Evolutionary conservation across 2,797 vertebrate species (phyloP).

Genomic region (Borostomias antarcticus): DNA sequence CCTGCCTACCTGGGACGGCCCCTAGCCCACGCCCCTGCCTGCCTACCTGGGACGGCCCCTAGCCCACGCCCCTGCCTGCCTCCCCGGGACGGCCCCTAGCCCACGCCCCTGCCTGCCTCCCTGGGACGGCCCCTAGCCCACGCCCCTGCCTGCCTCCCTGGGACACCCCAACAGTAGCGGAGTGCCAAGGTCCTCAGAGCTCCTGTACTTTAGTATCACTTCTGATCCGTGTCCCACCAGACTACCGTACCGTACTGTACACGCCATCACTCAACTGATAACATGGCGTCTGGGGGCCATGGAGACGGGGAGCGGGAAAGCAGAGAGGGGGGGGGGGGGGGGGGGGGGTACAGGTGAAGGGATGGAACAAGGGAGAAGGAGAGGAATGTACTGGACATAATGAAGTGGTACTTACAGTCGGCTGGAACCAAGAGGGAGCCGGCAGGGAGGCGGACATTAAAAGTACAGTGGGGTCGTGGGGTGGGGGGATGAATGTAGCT

Average conservation of each 20-base stretch:
- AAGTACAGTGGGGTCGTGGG: conserved; percentile 30
- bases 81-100: too few species aligned
- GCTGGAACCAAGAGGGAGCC: conserved; percentile 65
- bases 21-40: too few species aligned
- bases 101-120: conserved; percentile 38
- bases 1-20: too few species aligned
- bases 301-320: conserved; percentile 57
- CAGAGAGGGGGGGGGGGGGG: conserved; percentile 13
- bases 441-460: conserved; percentile 47
- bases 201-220: conserved; percentile 73
- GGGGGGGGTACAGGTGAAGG: background rate
- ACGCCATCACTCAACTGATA: conserved; percentile 69
- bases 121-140: conserved; percentile 30
- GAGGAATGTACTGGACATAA: conserved; percentile 73
- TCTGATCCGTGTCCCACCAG: conserved; percentile 67
- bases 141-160: conserved; percentile 40
- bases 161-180: conserved; percentile 68
- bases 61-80: too few species aligned
- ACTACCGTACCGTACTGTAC: conserved; percentile 57
- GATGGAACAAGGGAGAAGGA: conserved; percentile 21
- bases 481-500: conserved; percentile 81
- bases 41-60: too few species aligned
- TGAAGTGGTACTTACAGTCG: conserved; percentile 67
- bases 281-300: conserved; percentile 33
- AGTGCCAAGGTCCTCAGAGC: conserved; percentile 72